Evolutionary conservation across 1,140 invertebrate genomes (phyloP).

Genomic region (Trinorchestia longiramus): DNA sequence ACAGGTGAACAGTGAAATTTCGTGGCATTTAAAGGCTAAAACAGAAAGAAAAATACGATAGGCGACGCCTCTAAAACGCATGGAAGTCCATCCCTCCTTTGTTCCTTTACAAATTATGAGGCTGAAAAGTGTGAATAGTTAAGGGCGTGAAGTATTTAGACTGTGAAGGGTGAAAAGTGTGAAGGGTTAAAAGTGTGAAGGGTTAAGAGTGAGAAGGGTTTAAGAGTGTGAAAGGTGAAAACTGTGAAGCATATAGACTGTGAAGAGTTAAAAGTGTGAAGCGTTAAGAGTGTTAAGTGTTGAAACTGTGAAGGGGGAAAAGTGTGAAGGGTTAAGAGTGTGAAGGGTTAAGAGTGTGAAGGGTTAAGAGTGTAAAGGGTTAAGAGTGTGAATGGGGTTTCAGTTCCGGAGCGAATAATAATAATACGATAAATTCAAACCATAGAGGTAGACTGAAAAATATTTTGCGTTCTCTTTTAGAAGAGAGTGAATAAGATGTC

Average conservation of each 20-base stretch:
- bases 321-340: neutral
- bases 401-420: neutral
- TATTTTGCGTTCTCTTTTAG: neutral
- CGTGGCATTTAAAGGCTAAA: neutral
- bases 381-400: neutral
- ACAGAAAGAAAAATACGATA: neutral
- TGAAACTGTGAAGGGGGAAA: neutral
- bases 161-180: neutral
- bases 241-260: too few species aligned
- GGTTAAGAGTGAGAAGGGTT: too few species aligned
- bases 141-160: too few species aligned
- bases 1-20: constrained; percentile 11
- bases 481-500: neutral
- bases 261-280: too few species aligned
- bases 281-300: too few species aligned
- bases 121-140: neutral
- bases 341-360: too few species aligned
- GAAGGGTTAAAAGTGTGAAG: neutral
- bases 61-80: neutral
- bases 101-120: neutral
- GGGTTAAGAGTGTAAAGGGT: neutral
- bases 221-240: too few species aligned
- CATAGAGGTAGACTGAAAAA: neutral
- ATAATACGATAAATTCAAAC: neutral
- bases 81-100: neutral